Evolutionary conservation across 2,797 vertebrate species (phyloP), one percentile per base, ranked within the genome.

Genomic region (Sebastolobus altivelis): DNA sequence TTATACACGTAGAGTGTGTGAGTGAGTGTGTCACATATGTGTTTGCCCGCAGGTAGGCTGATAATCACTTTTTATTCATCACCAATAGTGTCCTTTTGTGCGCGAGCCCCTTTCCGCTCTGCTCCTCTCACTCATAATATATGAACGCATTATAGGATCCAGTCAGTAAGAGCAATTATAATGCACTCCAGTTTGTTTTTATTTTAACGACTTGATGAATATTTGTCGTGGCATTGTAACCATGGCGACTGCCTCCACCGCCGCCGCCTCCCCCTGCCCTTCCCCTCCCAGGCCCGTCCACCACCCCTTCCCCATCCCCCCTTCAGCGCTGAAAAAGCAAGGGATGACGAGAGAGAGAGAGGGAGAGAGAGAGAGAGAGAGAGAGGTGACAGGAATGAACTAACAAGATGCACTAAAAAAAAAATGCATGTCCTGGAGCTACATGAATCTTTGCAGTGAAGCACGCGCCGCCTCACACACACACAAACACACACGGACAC

Each of bases 341-440:
- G 91, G 92, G 92, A 93, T 92, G 86, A 84, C 76, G 81, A 86
- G 88, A 77, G 88, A 73, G 87, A 82, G 86, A 80, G 89, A 79
- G 82, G 77, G 76, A 56, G 80, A 76, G 72, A 66, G 72, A 65
- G 90, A 66, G 88, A 80, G 84, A 55, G 87, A 85, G 88, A 92
- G 90, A 93, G 91, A 93, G 93, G 92, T 95, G 95, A 95, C 93
- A 95, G 94, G 93, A 94, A 94, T 95, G 94, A 95, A 95, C 94
- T 94, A 95, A 94, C 94, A 94, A 95, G 95, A 95, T 93, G 91
- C 91, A 94, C 91, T 87, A 92, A 92, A 93, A 92, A 93, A 92
- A 92, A 94, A 94, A 93, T 83, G 82, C 87, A 92, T 95, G 94
- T 92, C 95, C 93, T 61, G 92, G 87, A 95, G 95, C 94, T 93